These are phyloP conservation scores for Dryas iulia DNA, from an alignment of 1,140 invertebrate genomes.

Conservation along the genomic window DNA sequence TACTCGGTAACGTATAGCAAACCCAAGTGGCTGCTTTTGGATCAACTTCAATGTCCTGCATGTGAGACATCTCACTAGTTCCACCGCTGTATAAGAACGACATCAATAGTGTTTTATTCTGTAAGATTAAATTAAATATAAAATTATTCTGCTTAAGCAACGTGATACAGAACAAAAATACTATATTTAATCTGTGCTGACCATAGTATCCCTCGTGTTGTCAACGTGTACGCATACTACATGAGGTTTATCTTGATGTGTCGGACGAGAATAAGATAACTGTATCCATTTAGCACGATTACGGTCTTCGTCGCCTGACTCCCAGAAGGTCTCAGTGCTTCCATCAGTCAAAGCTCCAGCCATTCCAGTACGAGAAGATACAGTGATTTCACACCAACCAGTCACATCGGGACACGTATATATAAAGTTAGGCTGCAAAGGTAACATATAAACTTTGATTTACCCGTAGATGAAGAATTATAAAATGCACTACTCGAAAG, in stretches of 20 bases:
- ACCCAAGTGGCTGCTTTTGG: conserved; percentile 90
- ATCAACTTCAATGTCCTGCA: conserved; percentile 92
- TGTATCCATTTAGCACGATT: conserved; percentile 91
- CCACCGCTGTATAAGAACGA: conserved; percentile 90
- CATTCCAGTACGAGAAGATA: conserved; percentile 96
- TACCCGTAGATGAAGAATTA: too few species aligned
- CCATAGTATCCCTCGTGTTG: conserved; percentile 94
- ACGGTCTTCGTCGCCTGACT: conserved; percentile 97
- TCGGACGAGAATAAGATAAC: conserved; percentile 69
- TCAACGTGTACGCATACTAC: conserved; percentile 94
- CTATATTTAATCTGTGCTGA: conserved; percentile 73
- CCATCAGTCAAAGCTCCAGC: conserved; percentile 94
- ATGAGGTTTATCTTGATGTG: conserved; percentile 82
- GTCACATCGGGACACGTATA: conserved; percentile 83
- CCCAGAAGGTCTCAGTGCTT: conserved; percentile 99
- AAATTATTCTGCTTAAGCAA: background rate
- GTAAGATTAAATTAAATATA: conserved; percentile 51
- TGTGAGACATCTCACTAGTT: conserved; percentile 89
- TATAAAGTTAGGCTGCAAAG: conserved; percentile 32
- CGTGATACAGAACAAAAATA: background rate
- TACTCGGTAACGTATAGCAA: conserved; percentile 88
- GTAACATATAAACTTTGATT: too few species aligned
- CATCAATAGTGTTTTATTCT: conserved; percentile 94
- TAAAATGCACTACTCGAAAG: too few species aligned
- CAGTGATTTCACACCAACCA: conserved; percentile 88